Evolutionary conservation across 2,888 invertebrate genomes (phyloP), one percentile per base, ranked within the genome.

Genomic region (Protonemura montana): DNA sequence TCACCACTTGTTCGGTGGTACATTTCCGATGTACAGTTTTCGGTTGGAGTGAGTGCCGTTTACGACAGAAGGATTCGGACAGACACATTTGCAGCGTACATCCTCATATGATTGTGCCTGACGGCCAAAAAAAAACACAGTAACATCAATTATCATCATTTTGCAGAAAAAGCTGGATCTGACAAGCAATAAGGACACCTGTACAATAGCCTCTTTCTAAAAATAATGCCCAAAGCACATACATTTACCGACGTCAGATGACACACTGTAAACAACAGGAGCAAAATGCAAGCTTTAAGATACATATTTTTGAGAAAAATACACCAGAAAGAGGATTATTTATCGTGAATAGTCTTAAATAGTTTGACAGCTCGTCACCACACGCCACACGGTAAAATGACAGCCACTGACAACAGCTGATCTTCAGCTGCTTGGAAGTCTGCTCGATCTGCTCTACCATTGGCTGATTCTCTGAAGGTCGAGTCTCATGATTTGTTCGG

Each of bases 61-160:
- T 0, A 96, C 95, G 0, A 96, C 95, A 0, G 95, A 94, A 30
- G 95, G 94, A 89, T 95, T 95, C 0, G 97, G 97, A 89, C 97
- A 97, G 16, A 97, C 95, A 90, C 97, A 97, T 91, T 96, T 96
- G 90, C 97, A 97, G 89, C 97, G 92, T 89, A 95, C 96, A 90
- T 97, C 97, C 91, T 97, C 97, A 91, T 96, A 97, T 0, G 95
- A 94, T 90, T 95, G 94, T 21, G 93, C 94, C 94, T 95, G 89
- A 86, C 89, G 88, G 87, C n/a, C n/a, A n/a, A 87, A 81, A 85
- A 86, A 27, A 76, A n/a, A 76, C n/a, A 42, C 27, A 26, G 16
- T 16, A 78, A 26, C 78, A 77, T 6, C n/a, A 6, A 13, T 7
- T 41, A 41, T 41, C 5, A 7, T 41, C 13, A 13, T 41, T 41